Percentiles rank a stretch among this genome's conserved stretches.
These are phyloP conservation scores for Argyra leucocephala DNA, from an alignment of 2,888 invertebrate genomes.

Conservation along the genomic window DNA sequence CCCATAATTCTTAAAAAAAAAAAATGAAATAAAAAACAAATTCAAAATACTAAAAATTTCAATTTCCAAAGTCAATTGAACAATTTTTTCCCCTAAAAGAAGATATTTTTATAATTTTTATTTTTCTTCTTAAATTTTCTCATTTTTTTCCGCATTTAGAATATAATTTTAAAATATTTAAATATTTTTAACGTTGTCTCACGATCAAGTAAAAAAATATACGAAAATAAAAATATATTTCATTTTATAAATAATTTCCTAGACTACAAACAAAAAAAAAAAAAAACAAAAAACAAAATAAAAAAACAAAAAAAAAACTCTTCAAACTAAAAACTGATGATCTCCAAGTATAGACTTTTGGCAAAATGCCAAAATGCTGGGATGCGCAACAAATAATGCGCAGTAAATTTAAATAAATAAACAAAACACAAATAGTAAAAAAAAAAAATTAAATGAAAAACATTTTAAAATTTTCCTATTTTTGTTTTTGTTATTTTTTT, in stretches of 20 bases:
- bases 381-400: slow-evolving; percentile 33
- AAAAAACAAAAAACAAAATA: neutral
- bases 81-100: neutral
- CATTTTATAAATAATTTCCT: slow-evolving; percentile 6
- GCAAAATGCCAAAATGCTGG: slow-evolving; percentile 57
- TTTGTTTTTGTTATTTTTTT: neutral
- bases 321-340: slow-evolving; percentile 39
- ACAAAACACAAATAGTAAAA: slow-evolving; percentile 14
- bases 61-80: no score
- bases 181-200: no score
- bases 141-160: neutral
- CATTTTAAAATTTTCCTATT: no score
- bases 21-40: neutral
- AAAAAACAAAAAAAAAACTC: slow-evolving; percentile 21
- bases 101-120: neutral
- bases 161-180: neutral
- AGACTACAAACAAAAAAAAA: neutral
- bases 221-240: slow-evolving; percentile 2
- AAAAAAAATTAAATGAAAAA: slow-evolving; percentile 3
- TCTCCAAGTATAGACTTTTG: slow-evolving; percentile 85
- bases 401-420: slow-evolving; percentile 18
- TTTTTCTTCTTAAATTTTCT: neutral
- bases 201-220: slow-evolving; percentile 12
- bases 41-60: no score
- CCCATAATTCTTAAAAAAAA: no score